Base-by-base conservation (phyloP, 2,888 invertebrate genomes). In the Plutella xylostella region DNA sequence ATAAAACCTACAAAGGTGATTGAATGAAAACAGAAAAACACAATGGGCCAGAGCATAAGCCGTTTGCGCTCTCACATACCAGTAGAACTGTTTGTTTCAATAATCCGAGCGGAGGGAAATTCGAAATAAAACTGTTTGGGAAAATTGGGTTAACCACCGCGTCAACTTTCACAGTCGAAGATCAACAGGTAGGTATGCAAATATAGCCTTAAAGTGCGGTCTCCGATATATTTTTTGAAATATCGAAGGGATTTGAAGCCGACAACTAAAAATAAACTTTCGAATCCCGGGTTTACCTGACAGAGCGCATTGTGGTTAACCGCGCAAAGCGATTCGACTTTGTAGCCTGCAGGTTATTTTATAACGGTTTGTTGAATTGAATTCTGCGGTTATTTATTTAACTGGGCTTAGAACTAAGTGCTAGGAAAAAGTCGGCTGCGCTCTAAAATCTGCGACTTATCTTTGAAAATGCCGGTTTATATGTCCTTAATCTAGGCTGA, bases 351-450 rank as follows among this genome's bases (percentile, higher is more conserved):
- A 77, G 75, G 71, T 77, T 76, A 79, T 82, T 79, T 75, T 77
- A 76, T 82, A 82, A 82, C 83, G 80, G 83, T 72, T 65, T 70
- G 75, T 71, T 65, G 71, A 78, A 83, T 82, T 82, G 83, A 83
- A 82, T 80, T 82, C 66, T 82, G 83, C 73, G 83, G 83, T 83
- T 80, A 76, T 80, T 80, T 82, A 80, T 82, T 75, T 78, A 74
- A 72, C 71, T 73, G 59, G 60, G 58, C 65, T 67, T 64, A 68
- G 63, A 63, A 58, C 57, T 60, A 43, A 15, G 17, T 37, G 37
- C 28, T 19, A 9, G 20, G 35, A 19, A 18, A 35, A 42, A 21
- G 7, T 6, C n/a, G n/a, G n/a, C n/a, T n/a, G n/a, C n/a, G n/a
- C n/a, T n/a, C n/a, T n/a, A n/a, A n/a, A n/a, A n/a, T n/a, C n/a